These are phyloP conservation scores for Diloba caeruleocephala DNA, from an alignment of 2,888 invertebrate genomes.

Conservation along the genomic window DNA sequence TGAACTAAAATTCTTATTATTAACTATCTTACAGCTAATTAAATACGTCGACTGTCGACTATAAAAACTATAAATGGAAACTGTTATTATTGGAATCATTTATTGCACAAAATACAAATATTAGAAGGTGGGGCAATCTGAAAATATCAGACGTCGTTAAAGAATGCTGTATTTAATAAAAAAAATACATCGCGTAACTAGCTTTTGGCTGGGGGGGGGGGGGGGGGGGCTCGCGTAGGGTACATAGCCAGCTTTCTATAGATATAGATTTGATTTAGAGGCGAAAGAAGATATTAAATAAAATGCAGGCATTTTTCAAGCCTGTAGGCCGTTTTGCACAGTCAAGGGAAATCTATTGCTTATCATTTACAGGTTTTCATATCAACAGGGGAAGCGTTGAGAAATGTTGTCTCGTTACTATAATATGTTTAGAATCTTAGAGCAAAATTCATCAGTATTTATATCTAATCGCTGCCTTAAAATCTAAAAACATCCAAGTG, in stretches of 20 bases:
- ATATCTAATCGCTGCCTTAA: slow-evolving; percentile 13
- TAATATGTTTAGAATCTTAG: neutral
- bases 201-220: too few species aligned
- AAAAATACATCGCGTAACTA: too few species aligned
- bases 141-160: slow-evolving; percentile 7
- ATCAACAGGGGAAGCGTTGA: slow-evolving; percentile 2
- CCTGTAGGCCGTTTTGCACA: slow-evolving; percentile 7
- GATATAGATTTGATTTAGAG: too few species aligned
- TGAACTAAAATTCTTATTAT: slow-evolving; percentile 29
- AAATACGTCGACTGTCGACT: slow-evolving; percentile 35
- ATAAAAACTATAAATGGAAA: slow-evolving; percentile 26
- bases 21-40: slow-evolving; percentile 32
- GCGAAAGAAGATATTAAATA: too few species aligned
- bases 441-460: slow-evolving; percentile 27
- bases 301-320: too few species aligned
- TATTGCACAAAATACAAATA: slow-evolving; percentile 32
- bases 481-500: slow-evolving; percentile 1
- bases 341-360: neutral
- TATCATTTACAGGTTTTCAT: neutral
- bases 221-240: too few species aligned
- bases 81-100: slow-evolving; percentile 18
- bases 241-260: too few species aligned
- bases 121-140: slow-evolving; percentile 17
- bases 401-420: neutral
- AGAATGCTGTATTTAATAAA: too few species aligned